Evolutionary conservation across 2,888 invertebrate genomes (phyloP).

Genomic region (Rapana venosa): DNA sequence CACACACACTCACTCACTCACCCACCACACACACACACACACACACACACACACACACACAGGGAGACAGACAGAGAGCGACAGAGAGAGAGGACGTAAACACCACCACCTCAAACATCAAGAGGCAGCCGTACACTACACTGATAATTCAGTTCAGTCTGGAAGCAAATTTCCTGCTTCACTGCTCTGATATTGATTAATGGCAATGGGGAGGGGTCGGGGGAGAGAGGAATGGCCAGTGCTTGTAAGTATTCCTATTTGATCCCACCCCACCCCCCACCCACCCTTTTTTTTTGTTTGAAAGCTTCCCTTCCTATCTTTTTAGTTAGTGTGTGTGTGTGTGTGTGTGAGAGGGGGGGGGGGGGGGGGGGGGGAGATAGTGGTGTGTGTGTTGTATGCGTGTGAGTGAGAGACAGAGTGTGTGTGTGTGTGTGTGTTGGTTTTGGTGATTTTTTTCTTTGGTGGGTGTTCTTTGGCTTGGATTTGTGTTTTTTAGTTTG

Average conservation of each 20-base stretch:
- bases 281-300: background rate
- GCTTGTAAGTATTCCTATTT: no score
- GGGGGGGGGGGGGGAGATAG: background rate
- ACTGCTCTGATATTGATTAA: background rate
- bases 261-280: background rate
- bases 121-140: background rate
- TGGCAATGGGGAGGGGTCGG: background rate
- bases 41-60: background rate
- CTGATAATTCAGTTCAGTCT: conserved; percentile 7
- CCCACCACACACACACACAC: background rate
- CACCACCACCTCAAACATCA: background rate
- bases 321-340: no score
- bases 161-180: background rate
- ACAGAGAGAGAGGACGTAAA: background rate
- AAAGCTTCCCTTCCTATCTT: background rate
- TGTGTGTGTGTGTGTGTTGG: no score
- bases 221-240: no score
- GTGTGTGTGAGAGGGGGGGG: background rate
- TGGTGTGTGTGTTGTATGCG: background rate
- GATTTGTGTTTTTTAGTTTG: no score
- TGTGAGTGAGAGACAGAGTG: no score
- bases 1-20: background rate
- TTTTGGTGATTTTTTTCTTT: no score
- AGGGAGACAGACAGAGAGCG: no score
- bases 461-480: no score